Base-by-base conservation (phyloP, 2,888 invertebrate species). In the Diploptera punctata region DNA sequence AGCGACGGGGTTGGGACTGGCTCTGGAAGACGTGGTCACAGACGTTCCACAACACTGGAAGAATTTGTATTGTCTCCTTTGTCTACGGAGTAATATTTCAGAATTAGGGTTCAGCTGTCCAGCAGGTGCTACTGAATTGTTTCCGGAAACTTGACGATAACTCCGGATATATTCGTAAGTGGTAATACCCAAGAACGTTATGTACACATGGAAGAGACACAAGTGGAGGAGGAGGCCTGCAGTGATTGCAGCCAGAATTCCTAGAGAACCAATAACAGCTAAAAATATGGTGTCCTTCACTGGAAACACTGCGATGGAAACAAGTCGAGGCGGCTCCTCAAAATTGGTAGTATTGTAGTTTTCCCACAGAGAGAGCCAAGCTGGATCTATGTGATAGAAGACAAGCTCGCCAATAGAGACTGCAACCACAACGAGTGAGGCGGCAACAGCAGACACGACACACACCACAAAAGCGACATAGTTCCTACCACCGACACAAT, bases 401-500 rank as follows among this genome's bases (percentile, higher is more conserved):
- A 89, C 86, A 68, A 94, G 85, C 80, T 94, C 93, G 62, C 88
- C 86, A 62, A 92, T 83, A 77, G 92, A 91, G 70, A 94, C 85
- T 54, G 87, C 87, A 76, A 91, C 87, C 68, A 94, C 91, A 76
- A 90, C 86, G 73, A 90, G 80, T 18, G 93, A 88, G 76, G 92
- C 90, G 72, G 91, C 84, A 75, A 93, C 89, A 24, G 94, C 94
- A 68, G 93, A 92, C 72, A 90, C 86, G 70, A 95, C 91, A 80
- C 93, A 93, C 81, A 91, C 89, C 77, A 95, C 87, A 82, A 96
- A 96, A 31, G 91, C 89, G 54, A 87, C 88, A 86, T 98, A 98
- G 83, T 98, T 98, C 77, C 95, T 87, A 57, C 89, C 89, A 9
- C 99, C 99, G 75, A 99, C 90, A 85, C 99, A 99, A 84, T 97